A percentile compares a stretch with the other conserved stretches of the same genome.
phyloP scores from a whole-genome alignment of 2,797 vertebrate genomes.

The Erethizon dorsatum region DNA sequence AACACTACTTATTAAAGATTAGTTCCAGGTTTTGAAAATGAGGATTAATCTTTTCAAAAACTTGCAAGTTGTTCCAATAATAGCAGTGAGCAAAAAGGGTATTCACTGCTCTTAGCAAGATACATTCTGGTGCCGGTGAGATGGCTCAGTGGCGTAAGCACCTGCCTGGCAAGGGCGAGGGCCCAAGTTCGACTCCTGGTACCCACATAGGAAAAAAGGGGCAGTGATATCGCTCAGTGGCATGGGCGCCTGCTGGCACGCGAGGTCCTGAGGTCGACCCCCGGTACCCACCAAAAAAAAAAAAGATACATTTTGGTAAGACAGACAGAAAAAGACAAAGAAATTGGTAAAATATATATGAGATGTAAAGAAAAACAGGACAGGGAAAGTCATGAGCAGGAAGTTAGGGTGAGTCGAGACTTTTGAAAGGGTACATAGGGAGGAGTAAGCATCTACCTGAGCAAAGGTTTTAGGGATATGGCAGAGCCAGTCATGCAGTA shows the following conservation, averaged over 20 bases:
- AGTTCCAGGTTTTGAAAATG: background rate
- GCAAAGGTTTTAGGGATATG: background rate
- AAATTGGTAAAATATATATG: background rate
- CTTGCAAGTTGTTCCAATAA: background rate
- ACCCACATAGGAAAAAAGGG: too few species aligned
- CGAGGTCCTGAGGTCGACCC: too few species aligned
- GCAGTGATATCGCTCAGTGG: too few species aligned
- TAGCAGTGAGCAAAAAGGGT: background rate
- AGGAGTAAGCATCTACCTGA: background rate
- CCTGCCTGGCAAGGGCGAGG: too few species aligned
- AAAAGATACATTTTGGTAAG: too few species aligned
- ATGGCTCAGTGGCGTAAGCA: too few species aligned
- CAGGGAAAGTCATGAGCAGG: background rate
- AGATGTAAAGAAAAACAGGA: background rate
- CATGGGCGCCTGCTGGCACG: too few species aligned
- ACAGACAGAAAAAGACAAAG: background rate
- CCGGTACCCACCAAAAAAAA: too few species aligned
- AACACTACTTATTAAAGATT: background rate
- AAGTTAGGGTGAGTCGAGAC: background rate
- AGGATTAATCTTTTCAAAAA: background rate
- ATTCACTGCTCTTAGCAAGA: conserved; percentile 6
- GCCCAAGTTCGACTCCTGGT: too few species aligned
- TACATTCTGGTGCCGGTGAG: background rate
- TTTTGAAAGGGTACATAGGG: background rate
- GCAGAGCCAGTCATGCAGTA: background rate